A percentile compares a stretch with the other conserved stretches of the same genome.
Conservation (phyloP, 2,888 invertebrate genomes). For the Drosophila mayaguana region DNA sequence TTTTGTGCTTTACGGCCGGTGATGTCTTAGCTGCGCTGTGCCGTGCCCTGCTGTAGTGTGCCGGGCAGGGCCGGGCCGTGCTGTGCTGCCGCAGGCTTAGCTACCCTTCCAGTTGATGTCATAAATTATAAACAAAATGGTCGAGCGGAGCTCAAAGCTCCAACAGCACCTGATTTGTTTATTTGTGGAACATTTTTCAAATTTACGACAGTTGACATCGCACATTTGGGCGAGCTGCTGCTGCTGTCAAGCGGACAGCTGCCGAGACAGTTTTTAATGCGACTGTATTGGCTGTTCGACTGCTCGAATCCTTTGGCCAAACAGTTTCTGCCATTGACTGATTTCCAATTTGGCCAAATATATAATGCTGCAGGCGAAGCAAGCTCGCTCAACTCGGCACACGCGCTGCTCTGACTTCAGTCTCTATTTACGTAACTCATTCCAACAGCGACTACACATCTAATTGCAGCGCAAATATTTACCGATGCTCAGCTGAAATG, state of each 20-base stretch:
- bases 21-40: conserved; percentile 27
- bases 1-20: conserved; percentile 41
- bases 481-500: conserved; percentile 27
- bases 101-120: conserved; percentile 51
- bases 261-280: conserved; percentile 33
- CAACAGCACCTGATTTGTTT: conserved; percentile 71
- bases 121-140: conserved; percentile 65
- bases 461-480: conserved; percentile 63
- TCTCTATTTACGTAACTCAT: conserved; percentile 26
- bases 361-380: conserved; percentile 18
- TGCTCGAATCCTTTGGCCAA: conserved; percentile 9
- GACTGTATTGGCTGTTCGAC: conserved; percentile 36
- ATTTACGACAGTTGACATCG: conserved; percentile 56
- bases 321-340: conserved; percentile 29
- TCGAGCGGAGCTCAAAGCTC: conserved; percentile 30
- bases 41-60: conserved; percentile 2
- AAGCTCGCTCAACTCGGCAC: conserved; percentile 18
- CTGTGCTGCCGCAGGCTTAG: conserved; percentile 24
- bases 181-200: conserved; percentile 65
- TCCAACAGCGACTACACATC: conserved; percentile 30
- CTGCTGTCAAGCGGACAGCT: conserved; percentile 28
- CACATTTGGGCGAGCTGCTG: conserved; percentile 26
- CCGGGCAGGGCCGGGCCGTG: neutral
- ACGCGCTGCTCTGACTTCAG: neutral
- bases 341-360: conserved; percentile 42